Evolutionary conservation across 2,113 vertebrate species (phyloP).

Genomic region (Spea multiplicata): DNA sequence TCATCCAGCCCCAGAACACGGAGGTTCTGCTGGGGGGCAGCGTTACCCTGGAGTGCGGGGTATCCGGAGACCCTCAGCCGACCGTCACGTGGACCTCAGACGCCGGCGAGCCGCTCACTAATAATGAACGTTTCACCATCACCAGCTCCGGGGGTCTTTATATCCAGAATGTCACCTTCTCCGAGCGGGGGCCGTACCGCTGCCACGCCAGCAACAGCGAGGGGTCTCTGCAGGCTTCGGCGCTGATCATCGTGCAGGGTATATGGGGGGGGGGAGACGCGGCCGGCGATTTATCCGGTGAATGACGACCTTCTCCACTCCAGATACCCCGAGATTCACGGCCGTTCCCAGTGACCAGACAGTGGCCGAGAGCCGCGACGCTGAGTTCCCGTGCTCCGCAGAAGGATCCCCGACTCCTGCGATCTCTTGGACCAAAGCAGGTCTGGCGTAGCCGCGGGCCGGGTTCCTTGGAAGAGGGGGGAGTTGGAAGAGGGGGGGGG

Average conservation of each 20-base stretch:
- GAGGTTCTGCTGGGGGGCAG: conserved; percentile 87
- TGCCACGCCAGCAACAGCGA: conserved; percentile 85
- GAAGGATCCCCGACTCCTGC: conserved; percentile 77
- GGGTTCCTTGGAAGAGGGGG: too few relatives aligned
- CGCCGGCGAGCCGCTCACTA: conserved; percentile 73
- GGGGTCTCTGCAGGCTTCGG: conserved; percentile 81
- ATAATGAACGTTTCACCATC: conserved; percentile 74
- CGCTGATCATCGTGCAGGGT: conserved; percentile 88
- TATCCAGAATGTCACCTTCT: conserved; percentile 80
- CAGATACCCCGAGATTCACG: conserved; percentile 80
- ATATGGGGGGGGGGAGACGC: conserved; percentile 9
- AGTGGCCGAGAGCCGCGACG: conserved; percentile 77
- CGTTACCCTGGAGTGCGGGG: conserved; percentile 87
- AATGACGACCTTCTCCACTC: background rate
- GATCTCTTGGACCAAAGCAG: conserved; percentile 85
- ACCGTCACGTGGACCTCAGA: conserved; percentile 79
- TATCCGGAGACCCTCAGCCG: conserved; percentile 82
- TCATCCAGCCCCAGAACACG: conserved; percentile 89
- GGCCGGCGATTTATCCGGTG: background rate
- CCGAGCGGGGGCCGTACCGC: conserved; percentile 80
- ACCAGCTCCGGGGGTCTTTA: conserved; percentile 83
- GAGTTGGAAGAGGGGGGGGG: too few relatives aligned
- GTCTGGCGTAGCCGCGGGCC: conserved; percentile 50
- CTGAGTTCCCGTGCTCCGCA: conserved; percentile 83
- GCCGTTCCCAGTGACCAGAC: conserved; percentile 77